These are phyloP conservation scores for Carettochelys insculpta DNA, from an alignment of 2,113 vertebrate genomes.

Conservation along the genomic window DNA sequence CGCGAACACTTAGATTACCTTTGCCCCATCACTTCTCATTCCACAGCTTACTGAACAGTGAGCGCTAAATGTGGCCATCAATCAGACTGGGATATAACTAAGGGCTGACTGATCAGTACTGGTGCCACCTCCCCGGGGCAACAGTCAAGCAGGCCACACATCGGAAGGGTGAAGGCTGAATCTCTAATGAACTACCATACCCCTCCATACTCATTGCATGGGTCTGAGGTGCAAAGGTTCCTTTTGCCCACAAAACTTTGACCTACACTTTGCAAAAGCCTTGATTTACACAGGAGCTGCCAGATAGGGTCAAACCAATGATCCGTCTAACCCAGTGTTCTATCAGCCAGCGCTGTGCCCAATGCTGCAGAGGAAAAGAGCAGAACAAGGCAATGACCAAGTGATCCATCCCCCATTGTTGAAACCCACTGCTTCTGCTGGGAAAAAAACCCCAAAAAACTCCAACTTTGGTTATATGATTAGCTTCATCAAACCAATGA, in stretches of 20 bases:
- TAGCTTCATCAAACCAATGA: neutral
- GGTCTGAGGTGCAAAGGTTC: neutral
- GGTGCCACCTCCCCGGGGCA: neutral
- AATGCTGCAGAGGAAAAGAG: neutral
- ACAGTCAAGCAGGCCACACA: neutral
- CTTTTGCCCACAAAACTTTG: no score
- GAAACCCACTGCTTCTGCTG: neutral
- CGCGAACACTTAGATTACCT: neutral
- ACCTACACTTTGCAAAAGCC: constrained; percentile 19
- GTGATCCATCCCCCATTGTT: neutral
- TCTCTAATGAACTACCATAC: neutral
- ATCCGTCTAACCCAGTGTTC: neutral
- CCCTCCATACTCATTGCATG: accelerated
- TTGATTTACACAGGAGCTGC: neutral
- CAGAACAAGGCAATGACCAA: neutral
- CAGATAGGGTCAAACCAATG: neutral
- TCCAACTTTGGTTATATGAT: neutral
- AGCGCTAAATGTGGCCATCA: neutral
- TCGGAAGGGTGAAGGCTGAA: neutral
- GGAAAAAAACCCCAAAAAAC: neutral
- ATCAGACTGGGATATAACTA: accelerated
- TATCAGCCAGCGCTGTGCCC: neutral
- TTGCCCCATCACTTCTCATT: neutral
- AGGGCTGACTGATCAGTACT: accelerated
- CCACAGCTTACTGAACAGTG: neutral